Base-by-base conservation (phyloP, 2,797 vertebrate genomes). In the Helicolenus hilgendorfi region DNA sequence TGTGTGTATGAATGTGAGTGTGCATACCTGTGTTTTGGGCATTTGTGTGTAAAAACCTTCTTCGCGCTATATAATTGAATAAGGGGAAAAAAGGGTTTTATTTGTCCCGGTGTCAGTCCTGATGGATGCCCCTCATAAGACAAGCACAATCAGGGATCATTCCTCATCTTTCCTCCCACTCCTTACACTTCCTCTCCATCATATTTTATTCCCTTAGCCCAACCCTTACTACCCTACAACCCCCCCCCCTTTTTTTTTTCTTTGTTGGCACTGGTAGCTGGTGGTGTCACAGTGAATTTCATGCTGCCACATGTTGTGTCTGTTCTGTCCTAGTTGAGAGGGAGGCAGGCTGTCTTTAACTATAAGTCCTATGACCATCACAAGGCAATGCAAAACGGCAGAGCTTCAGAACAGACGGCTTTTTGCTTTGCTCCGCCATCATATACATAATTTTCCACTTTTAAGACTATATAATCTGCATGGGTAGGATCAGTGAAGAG, bases 111-210 rank as follows among this genome's bases (percentile, higher is more conserved):
- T 96, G 95, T 97, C 96, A 95, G 45, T 85, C 38, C 87, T 97
- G 97, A 97, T 97, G 96, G 96, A 97, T 98, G 94, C 90, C 89
- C 94, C 95, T 98, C 97, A 98, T 97, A 98, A 97, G 95, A 95
- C 94, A 83, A 89, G 90, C 87, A 94, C 95, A 94, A 94, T 97
- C 94, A 95, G 79, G 89, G 86, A 96, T 96, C 96, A 96, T 97
- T 96, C 94, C 93, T 97, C 96, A 97, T 93, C 91, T 92, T 91
- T 92, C 89, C 92, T 89, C 93, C 92, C 91, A 91, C 95, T 92
- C 91, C 69, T 92, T 85, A 84, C 84, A 81, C 84, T 91, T 92
- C 87, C 86, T 90, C 88, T 88, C 92, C 82, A 91, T 95, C 95
- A 91, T 91, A 85, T 92, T 92, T 81, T 92, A 82, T 89, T 93